These are phyloP conservation scores for Rhipidura dahli DNA, from an alignment of 2,113 vertebrate genomes.

Conservation along the genomic window DNA sequence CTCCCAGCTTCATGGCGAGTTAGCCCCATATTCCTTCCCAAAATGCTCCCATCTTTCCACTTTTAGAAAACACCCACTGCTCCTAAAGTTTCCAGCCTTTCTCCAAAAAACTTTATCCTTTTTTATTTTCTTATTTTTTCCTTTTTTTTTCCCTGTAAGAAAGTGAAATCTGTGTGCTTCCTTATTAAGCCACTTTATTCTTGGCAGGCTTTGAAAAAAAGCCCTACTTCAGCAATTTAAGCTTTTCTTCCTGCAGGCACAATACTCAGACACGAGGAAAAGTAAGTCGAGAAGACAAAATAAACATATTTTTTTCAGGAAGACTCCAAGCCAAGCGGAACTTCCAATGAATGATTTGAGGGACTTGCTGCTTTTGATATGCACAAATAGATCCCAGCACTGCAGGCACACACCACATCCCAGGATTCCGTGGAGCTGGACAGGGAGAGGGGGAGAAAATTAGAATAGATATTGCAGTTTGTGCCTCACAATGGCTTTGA, in stretches of 20 bases:
- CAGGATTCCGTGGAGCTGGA: background rate
- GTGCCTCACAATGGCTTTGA: background rate
- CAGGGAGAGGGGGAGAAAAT: background rate
- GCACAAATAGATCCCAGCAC: background rate
- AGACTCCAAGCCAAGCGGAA: constrained; percentile 64
- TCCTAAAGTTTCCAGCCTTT: constrained; percentile 22
- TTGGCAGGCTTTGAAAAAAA: constrained; percentile 73
- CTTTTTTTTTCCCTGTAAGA: background rate
- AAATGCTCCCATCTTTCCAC: background rate
- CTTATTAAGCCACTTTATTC: constrained; percentile 73
- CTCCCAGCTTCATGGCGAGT: background rate
- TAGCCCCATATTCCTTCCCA: background rate
- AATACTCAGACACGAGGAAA: constrained; percentile 77
- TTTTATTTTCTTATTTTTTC: background rate
- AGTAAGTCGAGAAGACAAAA: constrained; percentile 81
- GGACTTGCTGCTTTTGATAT: constrained; percentile 39
- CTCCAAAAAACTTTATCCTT: background rate
- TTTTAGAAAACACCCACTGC: background rate
- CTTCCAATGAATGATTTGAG: constrained; percentile 51
- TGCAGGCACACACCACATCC: background rate
- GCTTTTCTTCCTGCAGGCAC: constrained; percentile 79
- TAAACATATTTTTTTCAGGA: constrained; percentile 76
- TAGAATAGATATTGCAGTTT: background rate
- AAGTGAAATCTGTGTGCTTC: constrained; percentile 57
- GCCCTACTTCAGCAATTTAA: constrained; percentile 62